Base-by-base conservation (phyloP, 2,888 invertebrate species). In the Sinodicranocentrus sp. region DNA sequence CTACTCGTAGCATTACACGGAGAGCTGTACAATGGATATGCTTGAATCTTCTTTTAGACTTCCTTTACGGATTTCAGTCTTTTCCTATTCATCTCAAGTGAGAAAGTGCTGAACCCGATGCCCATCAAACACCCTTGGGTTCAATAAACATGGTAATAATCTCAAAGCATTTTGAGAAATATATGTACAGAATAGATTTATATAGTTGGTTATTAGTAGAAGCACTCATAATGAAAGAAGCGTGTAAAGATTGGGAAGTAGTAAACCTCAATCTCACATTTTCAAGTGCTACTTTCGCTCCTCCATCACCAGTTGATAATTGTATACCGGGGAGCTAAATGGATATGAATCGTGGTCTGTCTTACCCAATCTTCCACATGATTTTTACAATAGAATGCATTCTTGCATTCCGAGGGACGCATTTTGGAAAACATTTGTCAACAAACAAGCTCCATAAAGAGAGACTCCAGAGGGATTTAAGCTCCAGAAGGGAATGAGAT, bases 71-170 rank as follows among this genome's bases (percentile, higher is more conserved):
- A n/a, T n/a, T 33, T 33, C 33, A 33, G 26, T 33, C 23, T 33
- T 76, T 39, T 67, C 43, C 25, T 28, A 26, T 33, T 33, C 52
- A 48, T 33, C 52, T 23, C 21, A n/a, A 25, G n/a, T 71, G 33
- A 71, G 19, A 52, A 17, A 70, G 19, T 44, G 67, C 25, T 43
- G 5, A 65, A 28, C 65, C 39, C 33, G 1, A 68, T 76, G 57
- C 26, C 39, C 54, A 67, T 76, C 65, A 10, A 65, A 65, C 63
- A 67, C 67, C 39, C 39, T 67, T 67, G 67, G 67, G 65, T 76
- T 76, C 67, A 76, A 67, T 65, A 67, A 76, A 67, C 65, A 75
- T 48, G 33, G 48, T 44, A 73, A 72, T 65, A 65, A 76, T 61
- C 67, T 39, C 5, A 23, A 67, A 54, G 63, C 19, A 75, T 75